Evolutionary conservation across 2,888 invertebrate species (phyloP).

Genomic region (Fragum whitleyi): DNA sequence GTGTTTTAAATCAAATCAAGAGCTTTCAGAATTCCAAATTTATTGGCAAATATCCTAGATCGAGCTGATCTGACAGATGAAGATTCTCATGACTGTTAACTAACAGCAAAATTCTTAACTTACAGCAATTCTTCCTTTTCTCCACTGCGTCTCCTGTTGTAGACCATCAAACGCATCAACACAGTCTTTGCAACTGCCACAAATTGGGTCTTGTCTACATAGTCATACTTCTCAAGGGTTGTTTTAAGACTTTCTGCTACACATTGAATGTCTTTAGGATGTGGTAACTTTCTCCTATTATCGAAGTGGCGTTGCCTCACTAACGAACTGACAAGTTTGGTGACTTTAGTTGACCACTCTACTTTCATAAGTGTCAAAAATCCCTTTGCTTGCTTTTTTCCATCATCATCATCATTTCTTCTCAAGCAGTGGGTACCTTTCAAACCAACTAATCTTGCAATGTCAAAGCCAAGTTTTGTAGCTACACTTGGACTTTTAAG

Average conservation of each 20-base stretch:
- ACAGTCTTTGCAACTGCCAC: not conserved
- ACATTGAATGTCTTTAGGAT: slow-evolving; percentile 24
- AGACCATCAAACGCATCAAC: slow-evolving; percentile 16
- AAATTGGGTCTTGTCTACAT: slow-evolving; percentile 1
- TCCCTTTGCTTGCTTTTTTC: slow-evolving; percentile 6
- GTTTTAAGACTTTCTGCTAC: not conserved
- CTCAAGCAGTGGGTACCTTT: slow-evolving; percentile 13
- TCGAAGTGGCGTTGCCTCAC: slow-evolving; percentile 9
- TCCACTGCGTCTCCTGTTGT: slow-evolving; percentile 23
- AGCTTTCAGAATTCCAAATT: no score
- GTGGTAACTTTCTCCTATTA: slow-evolving; percentile 17
- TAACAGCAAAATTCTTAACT: slow-evolving; percentile 8
- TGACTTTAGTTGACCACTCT: slow-evolving; percentile 30
- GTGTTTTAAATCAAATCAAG: no score
- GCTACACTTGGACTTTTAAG: slow-evolving; percentile 26
- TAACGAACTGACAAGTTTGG: not conserved
- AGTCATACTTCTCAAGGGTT: not conserved
- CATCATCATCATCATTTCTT: slow-evolving; percentile 2
- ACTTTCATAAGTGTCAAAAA: slow-evolving; percentile 19
- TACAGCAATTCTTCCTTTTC: slow-evolving; percentile 20
- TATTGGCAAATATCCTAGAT: no score
- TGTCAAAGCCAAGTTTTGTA: slow-evolving; percentile 22
- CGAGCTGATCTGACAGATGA: no score
- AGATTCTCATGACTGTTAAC: not conserved
- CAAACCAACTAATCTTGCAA: not conserved